Percentiles rank a stretch among this genome's conserved stretches.
These are phyloP conservation scores for Neria commutata DNA, from an alignment of 2,888 invertebrate species.

Conservation along the genomic window DNA sequence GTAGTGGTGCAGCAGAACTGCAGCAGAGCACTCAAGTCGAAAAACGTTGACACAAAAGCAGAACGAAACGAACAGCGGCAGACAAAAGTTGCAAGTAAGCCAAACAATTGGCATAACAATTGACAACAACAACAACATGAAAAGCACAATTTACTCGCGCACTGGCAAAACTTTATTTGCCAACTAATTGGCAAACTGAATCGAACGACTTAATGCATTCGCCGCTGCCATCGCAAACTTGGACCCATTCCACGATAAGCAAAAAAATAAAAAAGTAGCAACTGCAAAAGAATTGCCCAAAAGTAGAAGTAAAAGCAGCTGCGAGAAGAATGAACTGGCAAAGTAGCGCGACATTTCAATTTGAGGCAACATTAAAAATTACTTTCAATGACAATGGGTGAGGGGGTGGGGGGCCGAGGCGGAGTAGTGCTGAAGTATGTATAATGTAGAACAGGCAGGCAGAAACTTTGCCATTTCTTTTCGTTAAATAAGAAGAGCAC, in stretches of 20 bases:
- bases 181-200: conserved; percentile 57
- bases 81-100: no score
- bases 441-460: no score
- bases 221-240: conserved; percentile 4
- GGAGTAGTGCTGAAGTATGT: no score
- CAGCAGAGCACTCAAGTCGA: conserved; percentile 8
- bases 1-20: neutral
- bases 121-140: neutral
- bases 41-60: neutral
- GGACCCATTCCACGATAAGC: neutral
- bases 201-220: conserved; percentile 53
- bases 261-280: neutral
- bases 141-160: no score
- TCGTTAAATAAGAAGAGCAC: no score
- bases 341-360: conserved; percentile 40
- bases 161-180: conserved; percentile 49
- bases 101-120: neutral
- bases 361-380: conserved; percentile 51
- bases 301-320: conserved; percentile 8
- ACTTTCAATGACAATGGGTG: no score
- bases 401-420: no score
- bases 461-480: no score
- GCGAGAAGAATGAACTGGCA: conserved; percentile 4
- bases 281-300: neutral
- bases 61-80: neutral